Evolutionary conservation across 2,797 vertebrate genomes (phyloP), one percentile per base, ranked within the genome.

Genomic region (Liasis olivaceus): DNA sequence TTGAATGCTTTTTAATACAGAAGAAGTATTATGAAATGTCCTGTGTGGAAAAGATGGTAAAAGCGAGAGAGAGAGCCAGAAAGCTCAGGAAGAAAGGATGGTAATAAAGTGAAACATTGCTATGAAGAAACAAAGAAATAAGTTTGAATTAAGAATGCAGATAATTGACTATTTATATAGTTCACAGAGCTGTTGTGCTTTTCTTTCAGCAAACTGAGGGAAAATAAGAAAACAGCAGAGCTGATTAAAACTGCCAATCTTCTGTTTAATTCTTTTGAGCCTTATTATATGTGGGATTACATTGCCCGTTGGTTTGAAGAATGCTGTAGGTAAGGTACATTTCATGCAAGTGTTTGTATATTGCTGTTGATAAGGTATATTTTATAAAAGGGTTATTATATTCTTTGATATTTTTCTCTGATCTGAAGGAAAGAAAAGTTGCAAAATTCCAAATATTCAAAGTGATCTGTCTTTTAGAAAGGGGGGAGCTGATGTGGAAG

Each of bases 221-320:
- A 99, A 97, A 99, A 99, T 97, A 99, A 99, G 98, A 99, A 99
- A 97, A 99, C 99, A 0, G 99, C 99, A 4, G 99, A 99, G 92
- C 96, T 99, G 94, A 99, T 99, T 94, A 99, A 99, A 98, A 99
- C 99, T 64, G 99, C 99, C 93, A 99, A 99, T 96, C 99, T 99
- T 85, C 97, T 99, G 66, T 99, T 99, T 97, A 99, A 99, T 97
- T 99, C 99, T 1, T 99, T 99, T 97, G 99, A 99, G 97, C 99
- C 99, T 58, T 99, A 99, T 96, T 99, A 99, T 96, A 99, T 99
- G 99, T 99, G 99, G 99, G 99, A 99, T 98, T 99, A 99, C 85
- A 99, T 99, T 94, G 99, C 99, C 92, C 98, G 98, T 92, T 99
- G 99, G 99, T 99, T 99, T 97, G 99, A 99, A 97, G 99, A 99